phyloP scores from a whole-genome alignment of 2,888 invertebrate species.

The Brachynemurus nebulosus region DNA sequence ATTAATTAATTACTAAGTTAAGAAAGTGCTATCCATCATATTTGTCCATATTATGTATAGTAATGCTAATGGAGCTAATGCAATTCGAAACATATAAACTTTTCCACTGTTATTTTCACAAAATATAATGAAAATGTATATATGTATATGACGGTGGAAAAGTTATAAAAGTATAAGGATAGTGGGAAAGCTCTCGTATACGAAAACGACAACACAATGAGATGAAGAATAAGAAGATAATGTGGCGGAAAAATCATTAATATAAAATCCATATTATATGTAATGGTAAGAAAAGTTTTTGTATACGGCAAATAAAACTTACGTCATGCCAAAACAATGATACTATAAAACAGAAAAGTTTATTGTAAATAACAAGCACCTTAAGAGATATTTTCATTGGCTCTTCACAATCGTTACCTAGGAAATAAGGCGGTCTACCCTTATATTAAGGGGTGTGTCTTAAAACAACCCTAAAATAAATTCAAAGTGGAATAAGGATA shows the following conservation, averaged over 20 bases:
- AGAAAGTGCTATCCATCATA: no score
- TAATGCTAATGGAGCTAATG: no score
- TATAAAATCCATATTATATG: not conserved
- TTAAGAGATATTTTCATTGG: slow-evolving; percentile 10
- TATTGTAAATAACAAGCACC: not conserved
- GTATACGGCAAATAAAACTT: not conserved
- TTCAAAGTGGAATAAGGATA: slow-evolving; percentile 1
- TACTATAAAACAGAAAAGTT: not conserved
- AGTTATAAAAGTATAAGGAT: no score
- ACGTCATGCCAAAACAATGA: not conserved
- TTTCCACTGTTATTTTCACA: no score
- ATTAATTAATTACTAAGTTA: no score
- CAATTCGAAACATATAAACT: no score
- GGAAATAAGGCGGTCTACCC: slow-evolving; percentile 9
- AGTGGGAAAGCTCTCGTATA: no score
- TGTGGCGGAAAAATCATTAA: slow-evolving; percentile 1
- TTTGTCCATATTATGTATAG: no score
- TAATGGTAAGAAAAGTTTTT: not conserved
- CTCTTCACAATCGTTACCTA: slow-evolving; percentile 8
- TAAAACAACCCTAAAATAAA: slow-evolving; percentile 1
- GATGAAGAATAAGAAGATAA: no score
- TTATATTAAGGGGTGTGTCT: slow-evolving; percentile 8
- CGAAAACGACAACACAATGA: no score
- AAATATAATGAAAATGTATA: no score
- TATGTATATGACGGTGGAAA: no score